Evolutionary conservation across 2,113 vertebrate species (phyloP), one percentile per base, ranked within the genome.

Genomic region (Cervus canadensis): DNA sequence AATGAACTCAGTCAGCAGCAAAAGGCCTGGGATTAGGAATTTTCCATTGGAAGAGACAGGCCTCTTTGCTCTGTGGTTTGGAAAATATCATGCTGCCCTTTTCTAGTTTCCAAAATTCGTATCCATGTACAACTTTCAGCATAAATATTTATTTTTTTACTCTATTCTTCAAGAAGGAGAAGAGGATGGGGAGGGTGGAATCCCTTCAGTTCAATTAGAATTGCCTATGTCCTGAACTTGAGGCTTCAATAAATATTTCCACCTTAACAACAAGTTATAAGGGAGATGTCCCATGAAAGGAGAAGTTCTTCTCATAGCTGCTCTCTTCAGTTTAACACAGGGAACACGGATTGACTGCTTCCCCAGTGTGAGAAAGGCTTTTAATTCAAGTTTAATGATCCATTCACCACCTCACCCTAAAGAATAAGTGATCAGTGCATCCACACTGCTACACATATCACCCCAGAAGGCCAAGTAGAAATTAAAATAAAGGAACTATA

Each of bases 41-140:
- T 74, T 74, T 48, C 84, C 88, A 48, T 89, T 67, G 10, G 17
- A 95, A 96, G 50, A 48, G 28, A 92, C 26, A 87, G 62, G 48
- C n/a, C 45, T 88, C 13, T 88, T 95, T 86, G 71, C 87, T 91
- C 78, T 48, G 64, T 93, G 78, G 60, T 91, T 95, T 97, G 87
- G 48, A 96, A 96, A 94, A 93, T 79, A 57, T 1, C 57, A 48
- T 56, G 50, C 87, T 97, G 16, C 25, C 90, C 45, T 90, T 90
- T 94, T 71, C 94, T 95, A 54, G 48, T 88, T 96, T 93, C 82
- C 89, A 97, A 76, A 94, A 81, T 95, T 74, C 25, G 81, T 91
- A 85, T 87, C 60, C 50, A 28, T 92, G 52, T 74, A 87, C 94
- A 87, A 19, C 19, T 56, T 88, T 71, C 40, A 64, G 57, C 36